Conservation (phyloP, 2,797 vertebrate species). For the Sciaenops ocellatus region DNA sequence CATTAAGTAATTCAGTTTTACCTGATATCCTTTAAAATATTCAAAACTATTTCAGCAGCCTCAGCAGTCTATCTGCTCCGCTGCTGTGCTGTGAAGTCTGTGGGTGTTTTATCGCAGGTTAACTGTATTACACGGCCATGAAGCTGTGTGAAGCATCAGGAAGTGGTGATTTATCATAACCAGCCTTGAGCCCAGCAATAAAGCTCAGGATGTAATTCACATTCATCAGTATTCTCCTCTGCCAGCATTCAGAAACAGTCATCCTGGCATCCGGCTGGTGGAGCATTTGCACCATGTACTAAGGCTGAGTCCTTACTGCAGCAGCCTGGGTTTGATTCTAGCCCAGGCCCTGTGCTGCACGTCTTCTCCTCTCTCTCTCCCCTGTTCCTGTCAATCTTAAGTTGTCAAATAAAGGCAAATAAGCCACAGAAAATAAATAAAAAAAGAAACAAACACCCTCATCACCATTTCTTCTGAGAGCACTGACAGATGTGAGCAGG, state of each 20-base stretch:
- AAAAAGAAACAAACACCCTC: slow-evolving; percentile 37
- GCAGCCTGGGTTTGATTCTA: too few species aligned
- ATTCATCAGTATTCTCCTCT: slow-evolving; percentile 58
- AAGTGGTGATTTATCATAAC: slow-evolving; percentile 42
- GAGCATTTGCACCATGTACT: too few species aligned
- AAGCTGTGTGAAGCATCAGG: slow-evolving; percentile 21
- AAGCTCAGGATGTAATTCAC: slow-evolving; percentile 40
- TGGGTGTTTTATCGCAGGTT: slow-evolving; percentile 40
- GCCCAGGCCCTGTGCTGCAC: too few species aligned
- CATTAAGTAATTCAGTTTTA: neutral
- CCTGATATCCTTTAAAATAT: slow-evolving; percentile 5
- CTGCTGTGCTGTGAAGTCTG: neutral
- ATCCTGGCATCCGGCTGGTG: neutral
- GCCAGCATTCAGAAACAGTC: slow-evolving; percentile 28
- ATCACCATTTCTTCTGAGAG: slow-evolving; percentile 41
- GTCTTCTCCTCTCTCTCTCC: too few species aligned
- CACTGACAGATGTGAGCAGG: neutral
- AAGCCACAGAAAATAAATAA: too few species aligned
- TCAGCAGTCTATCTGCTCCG: neutral
- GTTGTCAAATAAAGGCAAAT: too few species aligned
- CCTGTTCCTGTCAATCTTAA: too few species aligned
- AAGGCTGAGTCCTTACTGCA: too few species aligned
- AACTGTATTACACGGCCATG: slow-evolving; percentile 27
- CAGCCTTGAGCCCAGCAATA: slow-evolving; percentile 58
- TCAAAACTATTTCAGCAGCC: neutral